Evolutionary conservation across 2,888 invertebrate species (phyloP), one percentile per base, ranked within the genome.

Genomic region (Pogonocherus hispidulus): DNA sequence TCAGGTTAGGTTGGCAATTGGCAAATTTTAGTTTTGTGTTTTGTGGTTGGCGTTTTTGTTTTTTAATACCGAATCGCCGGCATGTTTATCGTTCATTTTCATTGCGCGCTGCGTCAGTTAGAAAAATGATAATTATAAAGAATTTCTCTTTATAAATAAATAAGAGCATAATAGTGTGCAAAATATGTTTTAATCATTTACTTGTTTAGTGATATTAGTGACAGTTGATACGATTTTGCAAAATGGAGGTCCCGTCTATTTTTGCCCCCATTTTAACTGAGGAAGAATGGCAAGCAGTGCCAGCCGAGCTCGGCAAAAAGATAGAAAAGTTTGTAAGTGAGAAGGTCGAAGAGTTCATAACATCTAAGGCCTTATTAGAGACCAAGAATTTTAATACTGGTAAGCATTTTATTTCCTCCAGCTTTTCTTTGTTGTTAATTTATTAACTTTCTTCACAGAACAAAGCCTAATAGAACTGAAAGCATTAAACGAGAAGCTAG

Each of bases 311-410:
- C 69, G 86, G 86, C 22, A 84, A 88, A 75, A 94, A 93, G 86
- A 86, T 94, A 44, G 90, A 91, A 77, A 83, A 82, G 35, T 88
- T 87, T 78, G 87, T 90, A 59, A 88, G 87, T 54, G 87, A 88
- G 66, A 90, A 91, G 82, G 90, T 92, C 80, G 92, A 92, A 78
- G 91, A 92, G 82, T 91, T 91, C 74, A 87, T 93, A 78, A 92
- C 92, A 64, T 89, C 91, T 23, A 93, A 91, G 85, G 94, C 93
- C 2, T 87, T 93, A 27, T 90, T 91, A 70, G 93, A 93, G 86
- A 90, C 91, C 69, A 89, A 88, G 77, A 89, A 89, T 83, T 87
- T 87, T 70, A 89, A 88, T 81, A 87, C 89, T 79, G 92, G 93
- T 93, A 86, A 84, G 81, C 60, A 46, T 5, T 62, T 16, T 64